Base-by-base conservation (phyloP, 2,797 vertebrate species). In the Acrocephalus scirpaceus region DNA sequence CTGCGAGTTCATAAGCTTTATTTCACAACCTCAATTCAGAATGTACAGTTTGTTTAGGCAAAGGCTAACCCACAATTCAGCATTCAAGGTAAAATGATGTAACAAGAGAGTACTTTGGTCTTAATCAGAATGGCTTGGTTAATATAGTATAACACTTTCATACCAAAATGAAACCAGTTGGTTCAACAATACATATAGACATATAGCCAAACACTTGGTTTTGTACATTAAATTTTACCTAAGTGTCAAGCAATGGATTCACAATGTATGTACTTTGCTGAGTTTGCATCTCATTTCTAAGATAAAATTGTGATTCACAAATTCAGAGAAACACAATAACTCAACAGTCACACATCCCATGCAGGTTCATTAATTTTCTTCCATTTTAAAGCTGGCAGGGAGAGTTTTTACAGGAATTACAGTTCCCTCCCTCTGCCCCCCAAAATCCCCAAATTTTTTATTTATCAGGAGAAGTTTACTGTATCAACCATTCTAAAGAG, bases 211-310 rank as follows among this genome's bases (percentile, higher is more conserved):
- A 64, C 14, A 38, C 25, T 70, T 57, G 47, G 32, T 21, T 88
- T 60, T 56, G 17, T 50, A 90, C 29, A 34, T 38, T n/a, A 48
- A 72, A 54, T 81, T 70, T 57, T 48, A 61, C 51, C n/a, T n/a
- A 47, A 53, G 76, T 2, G 1, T 45, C 47, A 93, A 76, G 34
- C n/a, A 54, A 21, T 13, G 25, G 16, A 34, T 13, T 51, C 0
- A 0, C 13, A 44, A 5, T 6, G 13, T 7, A 40, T 8, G 13
- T 7, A 4, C 12, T 72, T 32, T 47, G 48, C n/a, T 3, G 9
- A 78, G 32, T 77, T 20, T n/a, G 15, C 10, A 23, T 18, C 13
- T 51, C 42, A n/a, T 67, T 84, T 88, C 53, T 36, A 56, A 16
- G 14, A 62, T 25, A 56, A 88, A 74, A 51, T 7, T 38, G 38